Base-by-base conservation (phyloP, 2,888 invertebrate species). In the Spisula subtruncata region DNA sequence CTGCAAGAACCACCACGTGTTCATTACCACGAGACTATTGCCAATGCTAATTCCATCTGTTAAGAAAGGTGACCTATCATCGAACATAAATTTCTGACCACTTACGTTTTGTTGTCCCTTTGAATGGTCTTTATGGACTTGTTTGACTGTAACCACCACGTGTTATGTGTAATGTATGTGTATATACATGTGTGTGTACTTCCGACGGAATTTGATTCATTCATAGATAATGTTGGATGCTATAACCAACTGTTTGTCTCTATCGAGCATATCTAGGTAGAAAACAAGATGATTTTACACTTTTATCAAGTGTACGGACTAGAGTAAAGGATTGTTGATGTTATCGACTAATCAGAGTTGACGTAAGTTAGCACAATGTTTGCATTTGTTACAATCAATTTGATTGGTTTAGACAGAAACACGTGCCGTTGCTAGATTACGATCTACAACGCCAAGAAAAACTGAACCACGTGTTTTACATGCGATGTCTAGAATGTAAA, bases 381-480 rank as follows among this genome's bases (percentile, higher is more conserved):
- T 48, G 35, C 79, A 82, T 83, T 60, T 90, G 88, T 88, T 81
- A 90, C 86, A 71, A 54, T 71, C 56, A 86, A 60, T 86, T 87
- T 91, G 87, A 91, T 87, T 91, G 91, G 87, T 81, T 84, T 8
- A 66, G 91, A 83, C 91, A 84, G 1, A 46, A 71, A 84, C 88
- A 84, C 83, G 84, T 90, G 75, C 81, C 51, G 29, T 16, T 51
- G 1, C 54, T 80, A 41, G 85, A 85, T 85, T 56, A n/a, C 29
- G 0, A 85, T 80, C 85, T 54, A 48, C 29, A 75, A 75, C 14
- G 75, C 29, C 71, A 46, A 41, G 29, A 48, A 35, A 75, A 75
- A 18, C 12, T 32, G 75, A 75, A 75, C 29, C 75, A 75, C 35
- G 75, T 75, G 35, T 35, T 41, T 41, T 41, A 32, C 25, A 35